Evolutionary conservation across 1,140 invertebrate genomes (phyloP).

Genomic region (Drosophila littoralis): DNA sequence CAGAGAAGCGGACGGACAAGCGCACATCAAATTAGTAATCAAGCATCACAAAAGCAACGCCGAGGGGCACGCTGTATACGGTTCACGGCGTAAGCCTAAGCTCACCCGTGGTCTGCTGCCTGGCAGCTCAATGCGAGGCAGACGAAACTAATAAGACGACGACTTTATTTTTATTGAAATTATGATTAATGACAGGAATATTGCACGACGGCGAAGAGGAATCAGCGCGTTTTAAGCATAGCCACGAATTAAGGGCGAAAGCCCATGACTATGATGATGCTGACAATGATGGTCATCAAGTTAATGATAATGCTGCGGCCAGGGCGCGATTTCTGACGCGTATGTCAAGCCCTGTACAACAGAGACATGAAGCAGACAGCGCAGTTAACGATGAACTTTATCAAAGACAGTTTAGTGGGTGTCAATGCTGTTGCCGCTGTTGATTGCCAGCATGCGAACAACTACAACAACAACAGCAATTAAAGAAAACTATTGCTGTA

Average conservation of each 20-base stretch:
- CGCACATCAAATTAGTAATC: constrained; percentile 74
- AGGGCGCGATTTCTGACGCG: constrained; percentile 24
- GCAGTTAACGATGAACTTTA: constrained; percentile 30
- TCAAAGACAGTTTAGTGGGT: constrained; percentile 38
- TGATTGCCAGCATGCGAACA: constrained; percentile 10
- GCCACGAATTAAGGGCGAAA: constrained; percentile 50
- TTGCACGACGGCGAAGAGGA: constrained; percentile 40
- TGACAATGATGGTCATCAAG: constrained; percentile 10
- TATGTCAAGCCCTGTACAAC: constrained; percentile 23
- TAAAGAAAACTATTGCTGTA: constrained; percentile 29
- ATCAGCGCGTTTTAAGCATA: constrained; percentile 32
- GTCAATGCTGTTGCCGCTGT: constrained; percentile 24
- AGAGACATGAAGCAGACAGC: constrained; percentile 20
- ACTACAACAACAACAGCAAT: constrained; percentile 5
- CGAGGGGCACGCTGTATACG: constrained; percentile 6
- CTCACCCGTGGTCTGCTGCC: constrained; percentile 25
- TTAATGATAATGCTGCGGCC: constrained; percentile 18
- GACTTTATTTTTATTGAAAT: constrained; percentile 81
- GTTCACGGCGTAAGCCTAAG: constrained; percentile 30
- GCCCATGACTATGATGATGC: constrained; percentile 20
- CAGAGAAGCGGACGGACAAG: constrained; percentile 7
- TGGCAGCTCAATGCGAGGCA: constrained; percentile 9
- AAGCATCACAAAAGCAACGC: constrained; percentile 53
- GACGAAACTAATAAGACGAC: constrained; percentile 70
- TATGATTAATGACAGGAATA: constrained; percentile 75